Percentiles rank a stretch among this genome's conserved stretches.
phyloP scores from a whole-genome alignment of 2,797 vertebrate genomes.

The Tokudaia tokunoshimensis region DNA sequence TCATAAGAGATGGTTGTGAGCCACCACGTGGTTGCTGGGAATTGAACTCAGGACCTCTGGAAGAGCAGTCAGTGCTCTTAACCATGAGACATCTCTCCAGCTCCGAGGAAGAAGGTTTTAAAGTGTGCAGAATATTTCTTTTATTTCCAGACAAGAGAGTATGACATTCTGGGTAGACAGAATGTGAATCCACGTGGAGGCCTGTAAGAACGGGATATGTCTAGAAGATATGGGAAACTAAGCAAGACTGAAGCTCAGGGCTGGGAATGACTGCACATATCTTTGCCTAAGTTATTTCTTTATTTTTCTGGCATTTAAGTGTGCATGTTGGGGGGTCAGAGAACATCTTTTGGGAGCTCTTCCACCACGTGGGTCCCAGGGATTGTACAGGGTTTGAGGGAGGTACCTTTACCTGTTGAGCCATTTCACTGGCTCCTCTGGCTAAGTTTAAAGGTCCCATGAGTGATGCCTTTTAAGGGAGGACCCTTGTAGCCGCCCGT shows the following conservation, averaged over 20 bases:
- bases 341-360: not conserved
- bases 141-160: not conserved
- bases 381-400: not conserved
- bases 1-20: too few species aligned
- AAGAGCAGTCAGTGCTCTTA: too few species aligned
- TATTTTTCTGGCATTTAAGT: not conserved
- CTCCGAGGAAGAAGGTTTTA: slow-evolving; percentile 4
- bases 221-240: not conserved
- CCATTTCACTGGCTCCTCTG: not conserved
- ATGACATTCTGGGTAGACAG: not conserved
- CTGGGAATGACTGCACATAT: not conserved
- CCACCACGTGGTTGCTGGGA: too few species aligned
- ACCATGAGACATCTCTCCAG: too few species aligned
- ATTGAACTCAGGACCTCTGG: too few species aligned
- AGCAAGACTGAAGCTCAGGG: not conserved
- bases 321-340: not conserved
- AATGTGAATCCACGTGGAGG: not conserved
- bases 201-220: not conserved
- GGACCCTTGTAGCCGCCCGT: not conserved
- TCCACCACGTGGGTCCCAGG: not conserved
- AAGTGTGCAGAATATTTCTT: slow-evolving; percentile 22
- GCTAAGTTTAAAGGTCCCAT: not conserved
- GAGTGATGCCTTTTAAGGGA: not conserved
- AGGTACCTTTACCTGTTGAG: not conserved
- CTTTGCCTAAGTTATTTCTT: not conserved